These are phyloP conservation scores for Pterois miles DNA, from an alignment of 2,797 vertebrate genomes.

Conservation along the genomic window DNA sequence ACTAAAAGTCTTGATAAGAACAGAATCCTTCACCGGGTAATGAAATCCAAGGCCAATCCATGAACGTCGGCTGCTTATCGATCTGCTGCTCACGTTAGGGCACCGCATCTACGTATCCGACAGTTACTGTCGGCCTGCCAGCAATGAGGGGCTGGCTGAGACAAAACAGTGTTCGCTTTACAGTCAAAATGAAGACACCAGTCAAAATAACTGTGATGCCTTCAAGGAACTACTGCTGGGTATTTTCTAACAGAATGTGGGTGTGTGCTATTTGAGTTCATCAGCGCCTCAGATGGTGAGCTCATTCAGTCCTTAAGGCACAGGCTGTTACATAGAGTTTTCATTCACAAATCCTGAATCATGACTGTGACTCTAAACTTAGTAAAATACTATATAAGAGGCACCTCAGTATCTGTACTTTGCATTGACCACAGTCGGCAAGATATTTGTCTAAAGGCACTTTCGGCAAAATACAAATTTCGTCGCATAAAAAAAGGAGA, in stretches of 20 bases:
- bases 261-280: conserved; percentile 48
- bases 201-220: conserved; percentile 75
- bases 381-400: conserved; percentile 57
- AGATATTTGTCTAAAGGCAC: conserved; percentile 73
- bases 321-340: conserved; percentile 41
- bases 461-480: conserved; percentile 73
- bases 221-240: conserved; percentile 26
- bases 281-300: conserved; percentile 35
- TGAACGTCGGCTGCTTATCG: conserved; percentile 43
- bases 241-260: conserved; percentile 11
- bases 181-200: conserved; percentile 76
- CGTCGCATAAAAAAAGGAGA: conserved; percentile 52
- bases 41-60: conserved; percentile 59
- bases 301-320: conserved; percentile 71
- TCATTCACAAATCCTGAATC: conserved; percentile 60
- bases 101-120: conserved; percentile 59
- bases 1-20: conserved; percentile 56
- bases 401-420: conserved; percentile 51
- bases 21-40: conserved; percentile 41
- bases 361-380: conserved; percentile 15
- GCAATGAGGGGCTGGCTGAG: conserved; percentile 54
- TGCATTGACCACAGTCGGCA: conserved; percentile 51
- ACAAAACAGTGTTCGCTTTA: conserved; percentile 79
- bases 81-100: conserved; percentile 35
- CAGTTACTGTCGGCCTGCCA: conserved; percentile 64